Percentiles rank a stretch among this genome's conserved stretches.
Evolutionary conservation across 2,113 vertebrate species (phyloP).

Genomic region (Grantiella picta): DNA sequence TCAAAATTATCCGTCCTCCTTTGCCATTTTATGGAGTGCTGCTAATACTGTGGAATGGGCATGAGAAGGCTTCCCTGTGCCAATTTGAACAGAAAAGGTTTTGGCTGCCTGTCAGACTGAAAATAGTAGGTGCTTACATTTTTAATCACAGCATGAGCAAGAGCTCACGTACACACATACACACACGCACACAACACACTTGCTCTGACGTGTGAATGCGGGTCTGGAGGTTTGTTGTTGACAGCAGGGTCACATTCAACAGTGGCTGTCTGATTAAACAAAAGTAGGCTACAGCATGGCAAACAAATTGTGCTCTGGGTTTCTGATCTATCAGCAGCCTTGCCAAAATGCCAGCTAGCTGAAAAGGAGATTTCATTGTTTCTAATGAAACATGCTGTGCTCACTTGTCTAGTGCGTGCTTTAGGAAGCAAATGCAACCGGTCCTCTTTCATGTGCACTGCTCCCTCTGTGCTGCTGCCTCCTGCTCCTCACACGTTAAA

Average conservation of each 20-base stretch:
- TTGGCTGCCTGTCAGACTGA: constrained; percentile 75
- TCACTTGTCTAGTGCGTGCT: constrained; percentile 13
- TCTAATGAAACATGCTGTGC: constrained; percentile 57
- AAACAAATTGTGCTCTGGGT: constrained; percentile 40
- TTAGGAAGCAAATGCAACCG: constrained; percentile 20
- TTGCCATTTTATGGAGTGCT: background rate
- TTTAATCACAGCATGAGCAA: constrained; percentile 72
- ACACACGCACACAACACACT: background rate
- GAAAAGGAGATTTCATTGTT: constrained; percentile 64
- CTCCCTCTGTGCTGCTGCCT: background rate
- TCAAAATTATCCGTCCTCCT: background rate
- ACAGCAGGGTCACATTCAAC: constrained; percentile 36
- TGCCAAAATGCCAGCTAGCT: constrained; percentile 51
- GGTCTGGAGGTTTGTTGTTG: constrained; percentile 34
- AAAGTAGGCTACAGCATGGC: constrained; percentile 40
- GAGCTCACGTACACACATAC: constrained; percentile 72
- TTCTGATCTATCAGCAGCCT: constrained; percentile 47
- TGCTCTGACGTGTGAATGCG: constrained; percentile 4
- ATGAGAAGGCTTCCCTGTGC: constrained; percentile 16
- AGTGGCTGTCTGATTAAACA: constrained; percentile 40
- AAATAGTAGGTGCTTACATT: constrained; percentile 78
- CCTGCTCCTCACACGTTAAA: background rate
- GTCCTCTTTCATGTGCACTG: background rate
- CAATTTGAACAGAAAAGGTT: constrained; percentile 48
- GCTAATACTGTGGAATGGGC: constrained; percentile 12